Evolutionary conservation across 2,888 invertebrate genomes (phyloP).

Genomic region (Parascotia fuliginaria): DNA sequence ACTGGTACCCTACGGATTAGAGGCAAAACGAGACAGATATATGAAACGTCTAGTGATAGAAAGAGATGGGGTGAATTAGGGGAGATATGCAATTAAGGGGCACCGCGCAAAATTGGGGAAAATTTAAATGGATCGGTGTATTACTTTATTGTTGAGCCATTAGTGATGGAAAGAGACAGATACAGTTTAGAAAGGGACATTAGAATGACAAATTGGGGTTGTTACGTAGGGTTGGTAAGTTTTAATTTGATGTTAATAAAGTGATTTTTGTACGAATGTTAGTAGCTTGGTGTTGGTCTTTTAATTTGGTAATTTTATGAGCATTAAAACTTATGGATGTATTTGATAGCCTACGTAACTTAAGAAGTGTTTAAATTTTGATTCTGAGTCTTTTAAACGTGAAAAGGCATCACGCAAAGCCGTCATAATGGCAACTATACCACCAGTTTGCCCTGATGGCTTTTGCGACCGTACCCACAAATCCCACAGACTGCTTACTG

Average conservation of each 20-base stretch:
- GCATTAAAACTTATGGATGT: no score
- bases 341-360: no score
- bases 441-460: no score
- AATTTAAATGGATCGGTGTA: conserved; percentile 83
- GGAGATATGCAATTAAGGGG: conserved; percentile 82
- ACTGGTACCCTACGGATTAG: conserved; percentile 69
- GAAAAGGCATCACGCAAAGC: no score
- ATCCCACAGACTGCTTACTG: no score
- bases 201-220: conserved; percentile 66
- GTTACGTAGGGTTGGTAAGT: conserved; percentile 46
- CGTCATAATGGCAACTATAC: no score
- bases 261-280: conserved; percentile 36
- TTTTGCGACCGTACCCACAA: no score
- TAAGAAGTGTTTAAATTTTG: no score
- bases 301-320: background rate
- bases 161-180: conserved; percentile 68
- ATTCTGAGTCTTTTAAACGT: no score
- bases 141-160: conserved; percentile 85
- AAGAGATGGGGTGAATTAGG: conserved; percentile 56
- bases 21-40: conserved; percentile 48
- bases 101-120: conserved; percentile 78
- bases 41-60: conserved; percentile 41
- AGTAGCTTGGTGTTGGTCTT: conserved; percentile 10
- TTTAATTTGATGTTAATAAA: conserved; percentile 50
- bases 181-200: conserved; percentile 46